Evolutionary conservation across 2,113 vertebrate genomes (phyloP), one percentile per base, ranked within the genome.

Genomic region (Chaetura pelagica): DNA sequence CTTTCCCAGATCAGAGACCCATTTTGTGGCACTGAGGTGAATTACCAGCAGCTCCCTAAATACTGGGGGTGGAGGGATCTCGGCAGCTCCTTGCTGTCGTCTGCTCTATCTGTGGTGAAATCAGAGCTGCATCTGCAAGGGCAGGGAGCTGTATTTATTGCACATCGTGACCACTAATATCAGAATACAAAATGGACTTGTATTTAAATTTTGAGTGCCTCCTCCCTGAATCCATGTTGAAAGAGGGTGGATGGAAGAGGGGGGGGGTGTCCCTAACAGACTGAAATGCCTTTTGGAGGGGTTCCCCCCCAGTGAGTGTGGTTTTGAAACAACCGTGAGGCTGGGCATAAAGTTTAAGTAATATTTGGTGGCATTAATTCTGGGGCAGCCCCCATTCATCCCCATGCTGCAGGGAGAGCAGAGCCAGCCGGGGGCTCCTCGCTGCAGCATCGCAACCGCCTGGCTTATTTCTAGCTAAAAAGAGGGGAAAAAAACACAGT

Each of bases 321-420:
- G 27, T 51, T 92, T 85, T 68, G 64, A 91, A 94, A 90, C 72
- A 93, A 52, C 62, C 93, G n/a, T 51, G 66, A 10, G 42, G 75
- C 94, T 91, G 40, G 81, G 73, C 96, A 86, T 86, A 84, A 90
- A 91, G 87, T 97, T 88, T 86, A 85, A 93, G 81, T 92, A 64
- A 96, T 96, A 94, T 89, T 92, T 88, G 81, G 89, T 75, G 76
- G 44, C 92, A 76, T 79, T 81, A 91, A 86, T 89, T 89, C 81
- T 64, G 26, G 16, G 66, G 63, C 89, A 79, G 73, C 44, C 72
- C 63, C 72, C 84, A 80, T 84, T 94, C 87, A 58, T 38, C 32
- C 90, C 74, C 10, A 4, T 3, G 46, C 80, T 62, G 75, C 78
- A 91, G 81, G 83, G 89, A 90, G 51, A 82, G 77, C 52, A 2